Percentiles rank a stretch among this genome's conserved stretches.
Conservation (phyloP, 2,797 vertebrate species). For the Peromyscus aztecus region DNA sequence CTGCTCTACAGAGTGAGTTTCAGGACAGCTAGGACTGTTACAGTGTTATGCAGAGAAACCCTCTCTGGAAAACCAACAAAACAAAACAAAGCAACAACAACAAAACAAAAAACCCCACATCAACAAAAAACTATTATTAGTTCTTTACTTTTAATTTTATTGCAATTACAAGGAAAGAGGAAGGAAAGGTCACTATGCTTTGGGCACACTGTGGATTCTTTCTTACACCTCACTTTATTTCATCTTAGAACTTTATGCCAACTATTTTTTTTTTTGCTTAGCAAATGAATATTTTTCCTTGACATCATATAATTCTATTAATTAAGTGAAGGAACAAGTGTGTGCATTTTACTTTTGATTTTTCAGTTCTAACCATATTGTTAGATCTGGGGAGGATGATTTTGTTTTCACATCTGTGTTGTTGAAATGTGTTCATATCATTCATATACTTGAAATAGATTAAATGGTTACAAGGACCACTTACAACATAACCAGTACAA, state of each 20-base stretch:
- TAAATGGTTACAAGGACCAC: not conserved
- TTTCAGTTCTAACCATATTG: not conserved
- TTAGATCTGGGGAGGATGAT: not conserved
- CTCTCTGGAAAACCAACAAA: not conserved
- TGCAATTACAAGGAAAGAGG: not conserved
- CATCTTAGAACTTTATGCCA: not conserved
- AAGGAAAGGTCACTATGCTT: not conserved
- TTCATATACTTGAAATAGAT: not conserved
- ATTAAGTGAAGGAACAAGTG: not conserved
- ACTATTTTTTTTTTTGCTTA: not conserved
- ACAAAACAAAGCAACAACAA: too few species aligned
- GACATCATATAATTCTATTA: not conserved
- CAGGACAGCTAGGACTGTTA: not conserved
- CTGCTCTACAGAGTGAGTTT: not conserved
- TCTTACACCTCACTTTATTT: not conserved
- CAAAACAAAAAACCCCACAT: not conserved
- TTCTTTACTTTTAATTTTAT: slow-evolving; percentile 35
- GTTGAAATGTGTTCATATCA: not conserved
- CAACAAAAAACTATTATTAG: not conserved
- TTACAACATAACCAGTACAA: not conserved
- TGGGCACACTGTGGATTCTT: not conserved
- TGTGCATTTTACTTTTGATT: not conserved
- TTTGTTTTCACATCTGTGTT: not conserved
- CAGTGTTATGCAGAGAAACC: not conserved
- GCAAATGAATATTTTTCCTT: not conserved